Conservation (phyloP, 2,888 invertebrate genomes). For the Boloria selene region DNA sequence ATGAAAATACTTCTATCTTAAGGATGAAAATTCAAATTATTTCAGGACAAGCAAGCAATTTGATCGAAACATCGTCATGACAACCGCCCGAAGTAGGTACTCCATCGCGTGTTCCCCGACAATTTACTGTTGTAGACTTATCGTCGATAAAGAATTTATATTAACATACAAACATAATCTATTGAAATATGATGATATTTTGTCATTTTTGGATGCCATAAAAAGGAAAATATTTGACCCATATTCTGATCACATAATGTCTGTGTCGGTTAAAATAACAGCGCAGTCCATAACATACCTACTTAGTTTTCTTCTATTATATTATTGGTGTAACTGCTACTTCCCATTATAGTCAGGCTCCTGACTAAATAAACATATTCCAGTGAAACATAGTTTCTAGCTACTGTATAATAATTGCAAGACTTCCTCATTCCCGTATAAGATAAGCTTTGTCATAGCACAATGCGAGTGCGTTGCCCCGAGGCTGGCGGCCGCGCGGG, state of each 20-base stretch:
- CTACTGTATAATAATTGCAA: constrained; percentile 27
- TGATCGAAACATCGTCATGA: constrained; percentile 12
- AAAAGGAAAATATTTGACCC: too few relatives aligned
- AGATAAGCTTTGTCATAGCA: constrained; percentile 21
- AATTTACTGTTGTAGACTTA: background rate
- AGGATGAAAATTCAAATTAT: background rate
- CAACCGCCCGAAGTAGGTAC: constrained; percentile 3
- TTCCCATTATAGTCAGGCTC: background rate
- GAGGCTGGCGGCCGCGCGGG: constrained; percentile 30
- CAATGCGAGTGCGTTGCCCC: constrained; percentile 39
- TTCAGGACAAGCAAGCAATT: background rate
- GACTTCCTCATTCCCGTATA: constrained; percentile 31
- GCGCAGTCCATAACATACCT: too few relatives aligned
- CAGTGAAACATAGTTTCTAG: background rate
- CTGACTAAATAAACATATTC: background rate
- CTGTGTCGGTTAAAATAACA: too few relatives aligned
- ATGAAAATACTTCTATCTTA: background rate
- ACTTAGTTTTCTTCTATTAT: too few relatives aligned
- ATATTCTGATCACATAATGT: too few relatives aligned
- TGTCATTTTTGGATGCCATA: background rate
- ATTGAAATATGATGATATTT: background rate
- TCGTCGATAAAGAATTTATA: background rate
- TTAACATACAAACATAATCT: background rate
- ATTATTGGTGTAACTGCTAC: too few relatives aligned
- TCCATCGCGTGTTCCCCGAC: constrained; percentile 7